These are phyloP conservation scores for Platyrinchus mystaceus DNA, from an alignment of 2,797 vertebrate species.

Conservation along the genomic window DNA sequence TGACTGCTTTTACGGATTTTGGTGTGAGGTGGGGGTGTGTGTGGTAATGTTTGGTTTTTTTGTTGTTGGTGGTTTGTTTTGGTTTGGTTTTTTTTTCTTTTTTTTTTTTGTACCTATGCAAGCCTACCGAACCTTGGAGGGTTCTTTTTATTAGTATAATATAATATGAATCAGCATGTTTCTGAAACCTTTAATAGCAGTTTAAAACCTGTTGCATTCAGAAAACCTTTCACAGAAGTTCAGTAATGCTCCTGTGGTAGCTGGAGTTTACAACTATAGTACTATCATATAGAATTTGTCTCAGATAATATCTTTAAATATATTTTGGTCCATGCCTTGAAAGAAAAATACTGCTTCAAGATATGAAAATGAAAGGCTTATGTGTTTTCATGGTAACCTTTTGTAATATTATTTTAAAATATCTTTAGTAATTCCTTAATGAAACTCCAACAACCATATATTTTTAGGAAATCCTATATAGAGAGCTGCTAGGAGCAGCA, in stretches of 20 bases:
- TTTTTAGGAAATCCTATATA: not conserved
- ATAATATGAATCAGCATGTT: not conserved
- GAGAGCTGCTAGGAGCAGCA: not conserved
- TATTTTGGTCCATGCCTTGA: not conserved
- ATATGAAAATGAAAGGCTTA: not conserved
- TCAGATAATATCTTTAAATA: not conserved
- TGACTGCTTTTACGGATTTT: not conserved
- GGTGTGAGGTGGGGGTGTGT: not conserved
- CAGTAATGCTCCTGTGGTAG: not conserved
- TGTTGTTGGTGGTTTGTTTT: not conserved
- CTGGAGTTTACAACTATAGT: not conserved
- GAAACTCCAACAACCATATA: accelerated
- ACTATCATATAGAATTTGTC: not conserved
- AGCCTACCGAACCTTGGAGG: not conserved
- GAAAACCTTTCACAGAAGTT: not conserved
- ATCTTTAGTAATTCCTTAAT: not conserved
- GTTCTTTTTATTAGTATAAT: not conserved
- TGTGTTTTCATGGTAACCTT: not conserved
- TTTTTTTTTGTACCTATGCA: not conserved
- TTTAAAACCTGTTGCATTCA: not conserved
- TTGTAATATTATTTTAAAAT: not conserved
- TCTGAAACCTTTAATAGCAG: not conserved
- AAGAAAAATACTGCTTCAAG: not conserved
- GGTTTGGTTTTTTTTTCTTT: not conserved
- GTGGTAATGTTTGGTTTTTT: not conserved